Evolutionary conservation across 1,140 invertebrate species (phyloP).

Genomic region (Drosophila ambigua): DNA sequence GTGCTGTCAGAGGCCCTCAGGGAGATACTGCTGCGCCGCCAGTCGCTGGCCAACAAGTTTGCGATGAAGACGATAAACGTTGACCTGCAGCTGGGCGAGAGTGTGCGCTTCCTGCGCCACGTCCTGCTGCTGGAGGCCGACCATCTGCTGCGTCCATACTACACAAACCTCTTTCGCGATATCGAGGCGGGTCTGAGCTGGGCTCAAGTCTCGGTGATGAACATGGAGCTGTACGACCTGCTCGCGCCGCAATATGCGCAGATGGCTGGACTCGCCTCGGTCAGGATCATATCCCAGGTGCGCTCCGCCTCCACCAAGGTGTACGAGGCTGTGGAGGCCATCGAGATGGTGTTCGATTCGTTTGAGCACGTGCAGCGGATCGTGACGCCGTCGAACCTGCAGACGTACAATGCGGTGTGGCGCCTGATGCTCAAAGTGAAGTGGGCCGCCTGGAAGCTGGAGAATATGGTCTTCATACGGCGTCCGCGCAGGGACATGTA

Average conservation of each 20-base stretch:
- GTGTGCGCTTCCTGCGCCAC: slow-evolving; percentile 67
- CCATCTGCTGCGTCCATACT: slow-evolving; percentile 66
- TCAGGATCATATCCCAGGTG: slow-evolving; percentile 49
- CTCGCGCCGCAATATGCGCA: slow-evolving; percentile 39
- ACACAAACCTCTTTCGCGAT: slow-evolving; percentile 61
- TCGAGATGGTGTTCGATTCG: slow-evolving; percentile 60
- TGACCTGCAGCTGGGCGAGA: slow-evolving; percentile 51
- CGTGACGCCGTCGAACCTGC: slow-evolving; percentile 45
- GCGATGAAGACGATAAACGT: slow-evolving; percentile 65
- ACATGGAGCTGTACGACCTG: slow-evolving; percentile 52
- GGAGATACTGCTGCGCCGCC: slow-evolving; percentile 49
- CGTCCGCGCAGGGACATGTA: slow-evolving; percentile 32
- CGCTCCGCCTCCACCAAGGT: slow-evolving; percentile 46
- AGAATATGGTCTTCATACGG: slow-evolving; percentile 61
- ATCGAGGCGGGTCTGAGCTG: slow-evolving; percentile 67
- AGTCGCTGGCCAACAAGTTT: slow-evolving; percentile 56
- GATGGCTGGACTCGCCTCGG: slow-evolving; percentile 35
- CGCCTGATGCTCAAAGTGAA: slow-evolving; percentile 75
- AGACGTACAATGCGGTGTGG: slow-evolving; percentile 73
- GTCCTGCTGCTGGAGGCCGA: slow-evolving; percentile 69
- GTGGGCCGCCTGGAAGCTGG: slow-evolving; percentile 75
- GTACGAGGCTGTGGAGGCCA: slow-evolving; percentile 61
- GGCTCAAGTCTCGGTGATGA: slow-evolving; percentile 56
- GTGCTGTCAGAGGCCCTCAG: slow-evolving; percentile 32
- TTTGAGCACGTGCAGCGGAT: slow-evolving; percentile 49